phyloP scores from a whole-genome alignment of 2,888 invertebrate genomes.

The Dasysyrphus tricinctus region DNA sequence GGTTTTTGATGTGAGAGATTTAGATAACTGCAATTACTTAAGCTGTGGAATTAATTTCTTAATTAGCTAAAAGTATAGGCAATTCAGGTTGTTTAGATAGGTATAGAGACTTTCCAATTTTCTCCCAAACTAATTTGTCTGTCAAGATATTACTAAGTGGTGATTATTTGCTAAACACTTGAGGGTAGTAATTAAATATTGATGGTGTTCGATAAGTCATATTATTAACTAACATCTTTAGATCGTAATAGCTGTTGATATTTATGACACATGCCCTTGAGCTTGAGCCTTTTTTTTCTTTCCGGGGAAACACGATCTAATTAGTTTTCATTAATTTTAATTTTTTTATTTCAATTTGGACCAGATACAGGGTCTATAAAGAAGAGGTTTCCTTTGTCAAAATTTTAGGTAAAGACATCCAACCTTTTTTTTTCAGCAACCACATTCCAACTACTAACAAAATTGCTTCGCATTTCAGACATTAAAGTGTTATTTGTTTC shows the following conservation, averaged over 20 bases:
- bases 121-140: slow-evolving; percentile 30
- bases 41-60: slow-evolving; percentile 59
- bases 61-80: slow-evolving; percentile 38
- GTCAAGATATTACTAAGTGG: slow-evolving; percentile 23
- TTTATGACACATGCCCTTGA: not conserved
- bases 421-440: too few species aligned
- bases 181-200: slow-evolving; percentile 20
- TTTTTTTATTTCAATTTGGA: too few species aligned
- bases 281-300: not conserved
- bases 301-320: too few species aligned
- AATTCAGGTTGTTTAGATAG: slow-evolving; percentile 4
- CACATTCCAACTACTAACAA: too few species aligned
- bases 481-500: too few species aligned
- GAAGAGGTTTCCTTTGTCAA: too few species aligned
- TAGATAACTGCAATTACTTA: slow-evolving; percentile 50
- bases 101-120: slow-evolving; percentile 49
- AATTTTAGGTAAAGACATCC: too few species aligned
- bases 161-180: slow-evolving; percentile 32
- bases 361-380: too few species aligned
- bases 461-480: too few species aligned
- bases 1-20: slow-evolving; percentile 51
- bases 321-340: too few species aligned
- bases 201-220: not conserved
- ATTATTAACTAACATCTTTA: not conserved
- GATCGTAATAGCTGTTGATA: slow-evolving; percentile 10